These are phyloP conservation scores for Pangasianodon gigas DNA, from an alignment of 2,113 vertebrate genomes.

Conservation along the genomic window DNA sequence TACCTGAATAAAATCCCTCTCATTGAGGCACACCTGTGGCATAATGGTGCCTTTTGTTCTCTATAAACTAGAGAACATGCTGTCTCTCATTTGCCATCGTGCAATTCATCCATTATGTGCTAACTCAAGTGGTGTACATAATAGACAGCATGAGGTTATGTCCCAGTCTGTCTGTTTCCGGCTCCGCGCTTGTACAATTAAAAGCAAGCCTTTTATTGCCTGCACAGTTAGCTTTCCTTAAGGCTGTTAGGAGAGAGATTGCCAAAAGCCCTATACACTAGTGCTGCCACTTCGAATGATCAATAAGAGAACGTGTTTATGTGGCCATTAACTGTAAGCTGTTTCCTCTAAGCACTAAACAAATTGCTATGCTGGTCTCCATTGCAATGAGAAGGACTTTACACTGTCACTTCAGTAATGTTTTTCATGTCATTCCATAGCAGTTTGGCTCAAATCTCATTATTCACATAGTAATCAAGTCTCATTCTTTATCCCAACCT, in stretches of 20 bases:
- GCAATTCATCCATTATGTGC: conserved; percentile 53
- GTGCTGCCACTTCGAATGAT: conserved; percentile 32
- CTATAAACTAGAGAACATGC: conserved; percentile 32
- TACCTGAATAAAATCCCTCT: conserved; percentile 47
- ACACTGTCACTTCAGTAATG: neutral
- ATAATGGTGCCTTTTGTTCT: conserved; percentile 57
- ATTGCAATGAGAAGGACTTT: conserved; percentile 20
- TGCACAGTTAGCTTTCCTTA: conserved; percentile 37
- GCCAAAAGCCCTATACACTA: conserved; percentile 9
- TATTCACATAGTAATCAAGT: conserved; percentile 15
- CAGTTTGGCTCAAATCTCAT: neutral
- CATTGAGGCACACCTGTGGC: conserved; percentile 56
- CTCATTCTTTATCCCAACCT: neutral
- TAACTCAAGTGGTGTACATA: conserved; percentile 52
- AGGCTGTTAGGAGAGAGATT: conserved; percentile 32
- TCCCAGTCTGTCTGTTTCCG: conserved; percentile 14
- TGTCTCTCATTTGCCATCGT: conserved; percentile 32
- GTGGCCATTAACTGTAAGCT: conserved; percentile 48
- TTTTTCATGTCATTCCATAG: neutral
- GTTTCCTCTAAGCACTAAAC: conserved; percentile 9
- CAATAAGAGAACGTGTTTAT: conserved; percentile 48
- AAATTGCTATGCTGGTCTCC: conserved; percentile 18
- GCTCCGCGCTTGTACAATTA: neutral
- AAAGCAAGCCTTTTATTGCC: conserved; percentile 41
- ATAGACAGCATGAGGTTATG: conserved; percentile 54